A percentile compares a stretch with the other conserved stretches of the same genome.
Conservation (phyloP, 2,113 vertebrate genomes). For the Pongo pygmaeus region DNA sequence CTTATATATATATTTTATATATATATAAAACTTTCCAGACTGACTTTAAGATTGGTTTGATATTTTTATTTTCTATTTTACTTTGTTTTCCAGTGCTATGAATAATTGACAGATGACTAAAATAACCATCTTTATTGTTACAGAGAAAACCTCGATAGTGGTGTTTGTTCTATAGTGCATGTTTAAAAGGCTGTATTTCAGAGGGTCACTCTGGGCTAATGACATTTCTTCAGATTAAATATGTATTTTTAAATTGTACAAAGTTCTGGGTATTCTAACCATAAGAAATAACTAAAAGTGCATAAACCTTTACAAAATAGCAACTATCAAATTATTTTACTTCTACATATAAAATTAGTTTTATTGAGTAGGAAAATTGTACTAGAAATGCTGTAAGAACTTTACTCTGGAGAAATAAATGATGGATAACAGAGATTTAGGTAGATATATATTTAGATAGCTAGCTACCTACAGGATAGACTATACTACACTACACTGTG, state of each 20-base stretch:
- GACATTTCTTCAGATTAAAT: not conserved
- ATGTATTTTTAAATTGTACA: not conserved
- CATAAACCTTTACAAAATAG: not conserved
- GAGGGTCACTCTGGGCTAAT: not conserved
- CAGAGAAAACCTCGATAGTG: not conserved
- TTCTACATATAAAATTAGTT: not conserved
- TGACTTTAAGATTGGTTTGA: not conserved
- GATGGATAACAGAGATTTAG: not conserved
- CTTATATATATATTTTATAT: too few relatives aligned
- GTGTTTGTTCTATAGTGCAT: too few relatives aligned
- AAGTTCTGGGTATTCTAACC: not conserved
- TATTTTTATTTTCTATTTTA: not conserved
- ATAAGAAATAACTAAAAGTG: not conserved
- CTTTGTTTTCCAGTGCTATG: not conserved
- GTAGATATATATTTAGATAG: not conserved
- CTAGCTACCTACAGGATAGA: too few relatives aligned
- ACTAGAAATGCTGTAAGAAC: not conserved
- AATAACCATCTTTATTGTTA: not conserved
- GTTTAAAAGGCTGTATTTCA: not conserved
- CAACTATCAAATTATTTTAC: not conserved
- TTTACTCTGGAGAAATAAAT: not conserved
- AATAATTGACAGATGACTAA: not conserved
- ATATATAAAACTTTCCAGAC: not conserved
- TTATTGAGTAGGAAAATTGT: not conserved
- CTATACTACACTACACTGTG: too few relatives aligned